Evolutionary conservation across 2,797 vertebrate genomes (phyloP), one percentile per base, ranked within the genome.

Genomic region (Thaleichthys pacificus): DNA sequence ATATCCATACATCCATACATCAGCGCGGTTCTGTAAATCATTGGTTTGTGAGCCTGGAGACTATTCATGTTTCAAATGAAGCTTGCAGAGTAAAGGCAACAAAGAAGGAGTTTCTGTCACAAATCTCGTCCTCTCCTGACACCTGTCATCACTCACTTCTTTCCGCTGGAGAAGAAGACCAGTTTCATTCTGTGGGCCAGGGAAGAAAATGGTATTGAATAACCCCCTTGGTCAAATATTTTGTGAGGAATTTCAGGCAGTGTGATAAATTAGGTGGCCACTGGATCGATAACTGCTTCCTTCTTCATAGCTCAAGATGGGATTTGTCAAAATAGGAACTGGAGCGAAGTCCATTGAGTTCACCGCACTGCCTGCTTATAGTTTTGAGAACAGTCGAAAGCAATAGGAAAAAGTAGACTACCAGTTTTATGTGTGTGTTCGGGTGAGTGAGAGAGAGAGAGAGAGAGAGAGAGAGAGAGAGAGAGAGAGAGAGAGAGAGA

Each of bases 161-260:
- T 80, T 80, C 70, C 14, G n/a, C 73, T 70, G 64, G 70, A 74
- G 77, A 88, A 90, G 86, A 90, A 89, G 84, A 87, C 80, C 77
- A 82, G 83, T 89, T 91, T 91, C 85, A 91, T 89, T 91, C 82
- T 80, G 78, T 80, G 82, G 82, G 80, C 69, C 88, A 73, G 93
- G 93, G 93, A 95, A 95, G 94, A 95, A 96, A 96, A 96, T 94
- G 94, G 93, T 95, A 97, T 97, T 97, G 95, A 98, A 95, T 93
- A 94, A 90, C 92, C 94, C 95, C 93, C 91, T 92, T 93, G 94
- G 96, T 96, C 95, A 96, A 95, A 94, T 93, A 94, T 86, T 93
- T 96, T 89, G 95, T 95, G 91, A 91, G 93, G 93, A 95, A 97
- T 95, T 96, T 96, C 92, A 94, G 94, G 95, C 93, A 72, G 89